A percentile compares a stretch with the other conserved stretches of the same genome.
Evolutionary conservation across 2,797 vertebrate genomes (phyloP).

Genomic region (Clarias pachynema): DNA sequence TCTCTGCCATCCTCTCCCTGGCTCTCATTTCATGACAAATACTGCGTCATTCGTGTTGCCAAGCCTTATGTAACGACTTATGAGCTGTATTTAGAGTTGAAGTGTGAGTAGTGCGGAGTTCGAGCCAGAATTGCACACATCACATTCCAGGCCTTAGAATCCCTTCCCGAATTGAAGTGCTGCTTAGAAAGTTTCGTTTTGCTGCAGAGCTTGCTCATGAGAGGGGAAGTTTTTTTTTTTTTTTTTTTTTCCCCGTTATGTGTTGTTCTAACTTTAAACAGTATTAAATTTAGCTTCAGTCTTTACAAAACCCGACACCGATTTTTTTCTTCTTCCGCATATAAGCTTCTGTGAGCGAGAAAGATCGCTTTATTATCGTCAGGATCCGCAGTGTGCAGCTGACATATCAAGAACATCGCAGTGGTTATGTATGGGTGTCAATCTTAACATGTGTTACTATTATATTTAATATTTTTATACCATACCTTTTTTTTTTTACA

Average conservation of each 20-base stretch:
- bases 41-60: constrained; percentile 26
- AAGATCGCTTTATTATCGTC: neutral
- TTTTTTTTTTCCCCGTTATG: too few species aligned
- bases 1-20: neutral
- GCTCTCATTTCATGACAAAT: constrained; percentile 15
- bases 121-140: neutral
- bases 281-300: neutral
- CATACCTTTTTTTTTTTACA: too few species aligned
- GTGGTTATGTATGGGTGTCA: too few species aligned
- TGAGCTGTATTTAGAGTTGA: constrained; percentile 25
- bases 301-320: neutral
- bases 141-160: constrained; percentile 3
- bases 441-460: too few species aligned
- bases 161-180: neutral
- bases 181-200: neutral
- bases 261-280: constrained; percentile 1
- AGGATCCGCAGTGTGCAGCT: neutral
- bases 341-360: neutral
- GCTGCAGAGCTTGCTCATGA: neutral
- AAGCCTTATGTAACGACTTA: constrained; percentile 13
- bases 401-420: neutral
- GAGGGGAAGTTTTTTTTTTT: neutral
- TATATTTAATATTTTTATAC: too few species aligned
- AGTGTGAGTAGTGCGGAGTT: neutral
- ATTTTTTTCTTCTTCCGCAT: neutral